Conservation (phyloP, 2,888 invertebrate species). For the Hypolimnas misippus region DNA sequence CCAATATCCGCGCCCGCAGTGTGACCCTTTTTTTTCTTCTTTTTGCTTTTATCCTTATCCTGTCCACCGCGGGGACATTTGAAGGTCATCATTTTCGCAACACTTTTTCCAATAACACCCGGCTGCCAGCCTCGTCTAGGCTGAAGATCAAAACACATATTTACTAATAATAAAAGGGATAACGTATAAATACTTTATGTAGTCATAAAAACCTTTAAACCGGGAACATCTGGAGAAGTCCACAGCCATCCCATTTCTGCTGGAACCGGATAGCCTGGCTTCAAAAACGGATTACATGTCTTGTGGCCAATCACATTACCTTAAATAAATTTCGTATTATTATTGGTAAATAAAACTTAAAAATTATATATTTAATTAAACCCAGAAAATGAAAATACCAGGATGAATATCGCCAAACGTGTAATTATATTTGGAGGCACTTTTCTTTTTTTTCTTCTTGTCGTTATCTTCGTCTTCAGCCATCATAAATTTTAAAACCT, state of each 20-base stretch:
- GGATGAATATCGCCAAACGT: slow-evolving; percentile 81
- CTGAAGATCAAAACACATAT: slow-evolving; percentile 45
- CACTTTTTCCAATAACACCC: slow-evolving; percentile 81
- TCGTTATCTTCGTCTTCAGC: slow-evolving; percentile 66
- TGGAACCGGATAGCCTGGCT: slow-evolving; percentile 82
- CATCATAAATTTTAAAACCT: slow-evolving; percentile 48
- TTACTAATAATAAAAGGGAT: not conserved
- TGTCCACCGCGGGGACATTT: slow-evolving; percentile 67
- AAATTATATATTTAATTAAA: not conserved
- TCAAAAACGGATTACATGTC: slow-evolving; percentile 72
- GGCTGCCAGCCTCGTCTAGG: slow-evolving; percentile 83
- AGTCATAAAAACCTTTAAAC: slow-evolving; percentile 59
- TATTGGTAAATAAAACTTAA: not conserved
- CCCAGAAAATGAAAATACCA: slow-evolving; percentile 51
- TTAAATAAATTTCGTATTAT: slow-evolving; percentile 40
- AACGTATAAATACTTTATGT: no score
- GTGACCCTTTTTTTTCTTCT: slow-evolving; percentile 66
- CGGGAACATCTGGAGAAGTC: slow-evolving; percentile 72
- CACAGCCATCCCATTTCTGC: slow-evolving; percentile 88
- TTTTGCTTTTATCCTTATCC: slow-evolving; percentile 69
- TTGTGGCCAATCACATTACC: slow-evolving; percentile 83
- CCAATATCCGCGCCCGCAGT: slow-evolving; percentile 53
- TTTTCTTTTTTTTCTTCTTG: slow-evolving; percentile 71
- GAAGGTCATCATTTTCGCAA: slow-evolving; percentile 74
- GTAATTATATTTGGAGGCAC: slow-evolving; percentile 76